These are phyloP conservation scores for Dryobota labecula DNA, from an alignment of 2,888 invertebrate genomes.

Conservation along the genomic window DNA sequence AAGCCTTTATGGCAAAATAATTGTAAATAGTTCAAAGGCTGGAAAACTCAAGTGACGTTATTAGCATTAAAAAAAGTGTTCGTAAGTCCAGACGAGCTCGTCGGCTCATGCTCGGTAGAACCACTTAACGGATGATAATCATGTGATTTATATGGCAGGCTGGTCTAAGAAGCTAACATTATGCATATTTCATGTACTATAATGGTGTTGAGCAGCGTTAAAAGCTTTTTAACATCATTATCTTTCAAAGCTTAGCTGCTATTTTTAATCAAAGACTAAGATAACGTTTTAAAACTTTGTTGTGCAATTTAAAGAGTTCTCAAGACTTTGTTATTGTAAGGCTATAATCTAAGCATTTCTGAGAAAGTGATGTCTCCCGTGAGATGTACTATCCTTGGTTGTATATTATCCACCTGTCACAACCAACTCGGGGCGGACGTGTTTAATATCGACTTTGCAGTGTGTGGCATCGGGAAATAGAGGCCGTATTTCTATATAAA, in stretches of 20 bases:
- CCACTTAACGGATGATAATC: conserved; percentile 52
- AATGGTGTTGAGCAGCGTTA: conserved; percentile 19
- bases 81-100: conserved; percentile 26
- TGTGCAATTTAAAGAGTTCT: neutral
- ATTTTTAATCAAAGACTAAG: conserved; percentile 14
- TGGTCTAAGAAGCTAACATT: conserved; percentile 32
- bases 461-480: conserved; percentile 48
- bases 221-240: conserved; percentile 44
- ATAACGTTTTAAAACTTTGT: neutral
- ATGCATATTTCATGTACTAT: conserved; percentile 38
- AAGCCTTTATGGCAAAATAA: neutral
- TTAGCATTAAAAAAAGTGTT: conserved; percentile 35
- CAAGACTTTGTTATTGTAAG: neutral
- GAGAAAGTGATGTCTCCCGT: conserved; percentile 31
- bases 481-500: conserved; percentile 35
- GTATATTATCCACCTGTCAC: conserved; percentile 53
- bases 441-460: conserved; percentile 57
- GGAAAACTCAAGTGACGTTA: conserved; percentile 6
- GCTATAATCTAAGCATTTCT: neutral
- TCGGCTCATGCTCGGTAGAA: conserved; percentile 16
- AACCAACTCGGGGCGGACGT: conserved; percentile 39
- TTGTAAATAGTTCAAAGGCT: neutral
- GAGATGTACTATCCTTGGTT: conserved; percentile 19
- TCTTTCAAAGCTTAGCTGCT: conserved; percentile 2
- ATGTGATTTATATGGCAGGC: conserved; percentile 41